Evolutionary conservation across 2,113 vertebrate species (phyloP).

Genomic region (Emydocephalus ijimae): DNA sequence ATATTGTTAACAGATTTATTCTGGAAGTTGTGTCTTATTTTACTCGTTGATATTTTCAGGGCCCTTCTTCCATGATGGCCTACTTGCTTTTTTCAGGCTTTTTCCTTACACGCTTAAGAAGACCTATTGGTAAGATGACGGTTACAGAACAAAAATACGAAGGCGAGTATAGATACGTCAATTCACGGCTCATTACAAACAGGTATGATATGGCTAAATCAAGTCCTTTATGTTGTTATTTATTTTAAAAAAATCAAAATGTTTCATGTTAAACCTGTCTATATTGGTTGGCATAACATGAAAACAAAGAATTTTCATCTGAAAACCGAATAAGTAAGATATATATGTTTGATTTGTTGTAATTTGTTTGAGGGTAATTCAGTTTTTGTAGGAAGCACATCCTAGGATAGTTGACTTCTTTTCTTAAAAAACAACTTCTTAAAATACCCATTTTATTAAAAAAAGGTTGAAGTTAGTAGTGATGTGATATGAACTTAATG

Average conservation of each 20-base stretch:
- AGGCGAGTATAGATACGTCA: conserved; percentile 95
- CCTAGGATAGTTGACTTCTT: neutral
- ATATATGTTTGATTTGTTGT: neutral
- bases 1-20: neutral
- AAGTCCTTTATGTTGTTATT: neutral
- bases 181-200: conserved; percentile 97
- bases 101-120: conserved; percentile 87
- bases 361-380: neutral
- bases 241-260: neutral
- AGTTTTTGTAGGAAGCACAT: neutral
- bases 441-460: neutral
- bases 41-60: conserved; percentile 66
- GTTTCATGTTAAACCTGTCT: neutral
- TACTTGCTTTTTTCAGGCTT: conserved; percentile 95
- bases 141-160: conserved; percentile 90
- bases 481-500: neutral
- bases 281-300: neutral
- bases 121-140: conserved; percentile 97
- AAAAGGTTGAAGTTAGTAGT: neutral
- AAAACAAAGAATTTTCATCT: neutral
- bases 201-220: conserved; percentile 69
- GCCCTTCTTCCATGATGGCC: conserved; percentile 90
- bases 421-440: neutral
- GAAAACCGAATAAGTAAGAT: neutral
- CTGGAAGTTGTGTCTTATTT: conserved; percentile 18